Conservation (phyloP, 1,140 invertebrate species). For the Hermatobates lingyangjiaoensis region DNA sequence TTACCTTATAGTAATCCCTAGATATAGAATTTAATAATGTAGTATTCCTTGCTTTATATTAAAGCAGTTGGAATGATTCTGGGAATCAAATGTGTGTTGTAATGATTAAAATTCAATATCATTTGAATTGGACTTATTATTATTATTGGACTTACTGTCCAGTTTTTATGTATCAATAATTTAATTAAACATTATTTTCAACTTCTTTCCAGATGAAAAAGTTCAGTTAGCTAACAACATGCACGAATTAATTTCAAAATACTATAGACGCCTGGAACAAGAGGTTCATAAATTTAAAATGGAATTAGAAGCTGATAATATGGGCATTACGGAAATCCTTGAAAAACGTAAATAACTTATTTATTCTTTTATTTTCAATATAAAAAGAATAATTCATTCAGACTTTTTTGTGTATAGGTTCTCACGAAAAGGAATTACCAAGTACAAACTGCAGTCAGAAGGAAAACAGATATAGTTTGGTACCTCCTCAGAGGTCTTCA, state of each 20-base stretch:
- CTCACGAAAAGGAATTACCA: slow-evolving; percentile 10
- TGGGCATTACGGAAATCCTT: slow-evolving; percentile 88
- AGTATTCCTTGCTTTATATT: not conserved
- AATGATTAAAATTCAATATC: not conserved
- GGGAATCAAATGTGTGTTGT: not conserved
- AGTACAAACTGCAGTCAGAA: slow-evolving; percentile 7
- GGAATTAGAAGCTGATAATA: slow-evolving; percentile 94
- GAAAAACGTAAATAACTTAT: slow-evolving; percentile 45
- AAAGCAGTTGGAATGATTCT: not conserved
- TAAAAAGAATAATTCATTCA: not conserved
- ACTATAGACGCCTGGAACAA: slow-evolving; percentile 77
- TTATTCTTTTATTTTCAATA: not conserved
- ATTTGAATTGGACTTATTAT: not conserved
- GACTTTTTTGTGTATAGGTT: slow-evolving; percentile 1
- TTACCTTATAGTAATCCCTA: too few species aligned
- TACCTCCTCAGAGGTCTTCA: slow-evolving; percentile 3
- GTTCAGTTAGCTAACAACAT: slow-evolving; percentile 79
- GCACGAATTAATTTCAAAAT: slow-evolving; percentile 84
- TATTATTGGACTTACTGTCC: not conserved
- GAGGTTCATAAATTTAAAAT: slow-evolving; percentile 95
- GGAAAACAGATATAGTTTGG: slow-evolving; percentile 11
- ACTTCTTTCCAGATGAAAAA: slow-evolving; percentile 38
- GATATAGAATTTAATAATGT: not conserved
- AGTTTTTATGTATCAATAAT: not conserved
- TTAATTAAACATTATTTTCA: not conserved